These are phyloP conservation scores for Protonibea diacanthus DNA, from an alignment of 2,797 vertebrate species.

Conservation along the genomic window DNA sequence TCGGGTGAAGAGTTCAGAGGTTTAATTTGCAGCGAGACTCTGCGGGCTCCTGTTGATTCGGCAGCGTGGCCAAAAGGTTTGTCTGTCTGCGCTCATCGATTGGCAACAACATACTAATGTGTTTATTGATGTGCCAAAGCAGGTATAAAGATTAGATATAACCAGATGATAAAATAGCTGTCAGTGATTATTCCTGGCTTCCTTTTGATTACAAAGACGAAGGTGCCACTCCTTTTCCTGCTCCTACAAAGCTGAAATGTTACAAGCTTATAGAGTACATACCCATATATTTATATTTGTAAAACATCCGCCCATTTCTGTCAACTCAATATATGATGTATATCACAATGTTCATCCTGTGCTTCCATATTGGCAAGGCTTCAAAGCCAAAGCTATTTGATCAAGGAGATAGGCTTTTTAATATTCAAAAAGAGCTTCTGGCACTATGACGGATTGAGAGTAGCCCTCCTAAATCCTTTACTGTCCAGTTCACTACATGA, in stretches of 20 bases:
- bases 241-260: constrained; percentile 2
- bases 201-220: constrained; percentile 21
- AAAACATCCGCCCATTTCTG: background rate
- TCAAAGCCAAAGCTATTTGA: constrained; percentile 59
- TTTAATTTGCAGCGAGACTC: constrained; percentile 65
- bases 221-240: background rate
- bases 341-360: constrained; percentile 33
- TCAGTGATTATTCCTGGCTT: constrained; percentile 32
- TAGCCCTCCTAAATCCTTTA: constrained; percentile 56
- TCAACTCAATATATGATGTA: constrained; percentile 26
- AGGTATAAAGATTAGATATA: constrained; percentile 56
- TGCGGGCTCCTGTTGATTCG: constrained; percentile 38
- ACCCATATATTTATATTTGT: constrained; percentile 15
- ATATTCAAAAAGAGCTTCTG: constrained; percentile 71
- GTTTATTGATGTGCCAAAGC: constrained; percentile 65
- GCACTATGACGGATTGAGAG: constrained; percentile 65
- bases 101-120: constrained; percentile 67
- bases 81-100: constrained; percentile 63
- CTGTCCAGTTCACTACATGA: constrained; percentile 55
- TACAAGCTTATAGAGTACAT: background rate
- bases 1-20: constrained; percentile 76
- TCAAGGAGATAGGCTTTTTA: constrained; percentile 68
- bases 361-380: constrained; percentile 47
- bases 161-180: constrained; percentile 54
- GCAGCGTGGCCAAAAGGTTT: constrained; percentile 39